Percentiles rank a stretch among this genome's conserved stretches.
Conservation (phyloP, 92 coral and sea anemone species). For the Porites evermanni region DNA sequence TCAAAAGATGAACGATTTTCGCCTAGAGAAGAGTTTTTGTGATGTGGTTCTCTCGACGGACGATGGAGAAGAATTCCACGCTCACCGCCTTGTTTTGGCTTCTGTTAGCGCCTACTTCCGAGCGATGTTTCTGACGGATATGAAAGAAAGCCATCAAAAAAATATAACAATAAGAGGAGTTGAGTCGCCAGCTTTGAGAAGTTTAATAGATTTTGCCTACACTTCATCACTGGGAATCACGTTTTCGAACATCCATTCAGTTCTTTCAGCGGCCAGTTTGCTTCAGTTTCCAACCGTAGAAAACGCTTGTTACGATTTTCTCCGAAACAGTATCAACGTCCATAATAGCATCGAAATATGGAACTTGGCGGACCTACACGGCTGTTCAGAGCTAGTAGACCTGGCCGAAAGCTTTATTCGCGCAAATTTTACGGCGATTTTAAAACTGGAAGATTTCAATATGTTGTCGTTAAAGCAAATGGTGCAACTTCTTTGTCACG, state of each 20-base stretch:
- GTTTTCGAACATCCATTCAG: slow-evolving; percentile 74
- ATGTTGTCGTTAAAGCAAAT: slow-evolving; percentile 76
- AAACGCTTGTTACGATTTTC: slow-evolving; percentile 92
- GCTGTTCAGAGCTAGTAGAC: slow-evolving; percentile 68
- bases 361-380: slow-evolving; percentile 93
- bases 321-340: slow-evolving; percentile 82
- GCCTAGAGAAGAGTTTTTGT: slow-evolving; percentile 81
- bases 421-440: slow-evolving; percentile 79
- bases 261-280: slow-evolving; percentile 90
- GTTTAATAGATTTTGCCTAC: slow-evolving; percentile 87
- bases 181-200: slow-evolving; percentile 72
- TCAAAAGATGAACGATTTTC: slow-evolving; percentile 83
- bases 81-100: slow-evolving; percentile 90
- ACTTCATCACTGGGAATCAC: slow-evolving; percentile 70
- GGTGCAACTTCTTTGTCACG: slow-evolving; percentile 77
- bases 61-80: slow-evolving; percentile 83
- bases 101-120: slow-evolving; percentile 93
- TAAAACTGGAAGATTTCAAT: slow-evolving; percentile 83
- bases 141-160: slow-evolving; percentile 92
- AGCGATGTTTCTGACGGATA: slow-evolving; percentile 97
- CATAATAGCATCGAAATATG: slow-evolving; percentile 89
- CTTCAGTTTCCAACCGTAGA: slow-evolving; percentile 88
- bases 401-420: slow-evolving; percentile 87
- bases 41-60: slow-evolving; percentile 88
- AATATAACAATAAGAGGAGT: slow-evolving; percentile 79